These are phyloP conservation scores for Leuciscus waleckii DNA, from an alignment of 2,797 vertebrate species.

Conservation along the genomic window DNA sequence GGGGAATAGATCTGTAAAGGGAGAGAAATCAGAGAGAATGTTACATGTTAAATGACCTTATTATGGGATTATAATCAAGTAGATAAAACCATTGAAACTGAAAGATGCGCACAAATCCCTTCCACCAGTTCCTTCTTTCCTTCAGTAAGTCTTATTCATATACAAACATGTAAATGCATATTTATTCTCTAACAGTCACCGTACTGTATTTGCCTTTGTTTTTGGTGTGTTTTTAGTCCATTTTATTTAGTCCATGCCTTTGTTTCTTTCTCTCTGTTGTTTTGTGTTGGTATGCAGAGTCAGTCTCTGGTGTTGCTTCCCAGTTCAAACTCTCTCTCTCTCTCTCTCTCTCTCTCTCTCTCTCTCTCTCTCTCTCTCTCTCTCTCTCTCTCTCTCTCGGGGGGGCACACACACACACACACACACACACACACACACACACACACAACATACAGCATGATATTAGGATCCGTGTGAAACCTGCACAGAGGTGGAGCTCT, in stretches of 20 bases:
- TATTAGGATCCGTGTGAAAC: constrained; percentile 45
- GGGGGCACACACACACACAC: constrained; percentile 36
- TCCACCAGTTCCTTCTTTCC: background rate
- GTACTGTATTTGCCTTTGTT: background rate
- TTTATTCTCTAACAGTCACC: background rate
- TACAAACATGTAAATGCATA: background rate
- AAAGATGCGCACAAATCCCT: constrained; percentile 21
- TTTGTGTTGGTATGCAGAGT: constrained; percentile 45
- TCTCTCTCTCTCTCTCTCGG: too few species aligned
- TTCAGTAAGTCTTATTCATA: constrained; percentile 9
- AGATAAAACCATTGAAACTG: constrained; percentile 49
- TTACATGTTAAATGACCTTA: constrained; percentile 74
- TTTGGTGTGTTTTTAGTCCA: constrained; percentile 55
- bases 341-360: too few species aligned
- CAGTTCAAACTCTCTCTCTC: background rate
- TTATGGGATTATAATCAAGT: constrained; percentile 61
- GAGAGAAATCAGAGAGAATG: constrained; percentile 57
- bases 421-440: constrained; percentile 27
- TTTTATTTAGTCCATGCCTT: constrained; percentile 51
- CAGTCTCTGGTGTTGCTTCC: constrained; percentile 16
- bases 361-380: too few species aligned
- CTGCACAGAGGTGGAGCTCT: constrained; percentile 24
- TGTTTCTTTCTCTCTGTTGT: constrained; percentile 5
- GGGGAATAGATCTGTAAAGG: constrained; percentile 58
- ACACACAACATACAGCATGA: constrained; percentile 4